Percentiles rank a stretch among this genome's conserved stretches.
Conservation (phyloP, 1,140 invertebrate species). For the Drosophila parabipectinata region DNA sequence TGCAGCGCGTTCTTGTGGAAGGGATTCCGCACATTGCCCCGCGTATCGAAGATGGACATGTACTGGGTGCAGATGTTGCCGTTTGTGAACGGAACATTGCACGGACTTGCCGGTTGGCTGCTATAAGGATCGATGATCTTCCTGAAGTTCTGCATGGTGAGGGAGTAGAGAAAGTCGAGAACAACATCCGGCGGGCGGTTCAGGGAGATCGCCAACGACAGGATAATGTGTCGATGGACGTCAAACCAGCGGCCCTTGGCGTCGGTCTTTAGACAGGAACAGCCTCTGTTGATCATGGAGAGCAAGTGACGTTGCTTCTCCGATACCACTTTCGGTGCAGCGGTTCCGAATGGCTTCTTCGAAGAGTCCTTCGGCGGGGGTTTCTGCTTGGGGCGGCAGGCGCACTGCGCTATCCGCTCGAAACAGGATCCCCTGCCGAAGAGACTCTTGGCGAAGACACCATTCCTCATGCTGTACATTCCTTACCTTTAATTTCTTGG, state of each 20-base stretch:
- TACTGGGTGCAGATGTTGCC: constrained; percentile 18
- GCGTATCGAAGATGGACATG: constrained; percentile 35
- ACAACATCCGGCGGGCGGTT: constrained; percentile 5
- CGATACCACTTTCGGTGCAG: not conserved
- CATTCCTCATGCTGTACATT: constrained; percentile 22
- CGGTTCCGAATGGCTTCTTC: constrained; percentile 7
- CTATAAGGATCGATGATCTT: constrained; percentile 16
- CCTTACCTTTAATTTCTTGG: not conserved
- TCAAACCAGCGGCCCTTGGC: constrained; percentile 23
- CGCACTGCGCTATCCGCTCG: constrained; percentile 6
- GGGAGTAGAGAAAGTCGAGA: constrained; percentile 37
- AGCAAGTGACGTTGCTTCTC: not conserved
- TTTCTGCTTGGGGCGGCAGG: constrained; percentile 16
- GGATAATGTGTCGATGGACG: constrained; percentile 17
- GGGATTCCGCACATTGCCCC: constrained; percentile 36
- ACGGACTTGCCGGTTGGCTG: not conserved
- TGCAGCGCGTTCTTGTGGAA: constrained; percentile 11
- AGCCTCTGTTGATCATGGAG: not conserved
- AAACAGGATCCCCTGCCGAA: constrained; percentile 7
- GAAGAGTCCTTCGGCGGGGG: not conserved
- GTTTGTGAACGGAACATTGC: constrained; percentile 21
- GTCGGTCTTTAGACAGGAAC: not conserved
- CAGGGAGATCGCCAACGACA: not conserved
- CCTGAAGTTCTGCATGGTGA: constrained; percentile 51
- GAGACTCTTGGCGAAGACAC: constrained; percentile 20